Base-by-base conservation (phyloP, 2,888 invertebrate genomes). In the Synanthedon myopaeformis region DNA sequence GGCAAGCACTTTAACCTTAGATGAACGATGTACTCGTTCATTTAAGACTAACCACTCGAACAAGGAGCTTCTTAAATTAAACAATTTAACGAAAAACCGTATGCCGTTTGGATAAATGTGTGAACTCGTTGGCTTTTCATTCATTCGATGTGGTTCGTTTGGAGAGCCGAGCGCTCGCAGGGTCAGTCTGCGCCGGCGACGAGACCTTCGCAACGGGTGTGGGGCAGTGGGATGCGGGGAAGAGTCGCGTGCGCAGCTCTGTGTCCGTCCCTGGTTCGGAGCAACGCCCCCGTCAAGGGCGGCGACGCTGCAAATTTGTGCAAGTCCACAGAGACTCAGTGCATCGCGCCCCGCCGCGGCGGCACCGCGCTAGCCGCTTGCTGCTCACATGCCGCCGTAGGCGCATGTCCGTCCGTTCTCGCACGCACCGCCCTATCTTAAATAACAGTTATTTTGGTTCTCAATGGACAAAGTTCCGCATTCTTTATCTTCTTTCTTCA, bases 211-310 rank as follows among this genome's bases (percentile, higher is more conserved):
- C 66, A 35, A 68, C 64, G 64, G 66, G 67, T 67, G 63, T n/a
- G 45, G 45, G 61, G 58, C 69, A 65, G 65, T 68, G 72, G 72
- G 76, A 64, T 63, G 78, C 76, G 75, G 76, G 81, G 80, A 72
- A 81, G 79, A 76, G 82, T 81, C 85, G 85, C 84, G 84, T 82
- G 85, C 85, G 85, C 84, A 77, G 75, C 76, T 71, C 74, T 67
- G 70, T 73, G 79, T 76, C 76, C 84, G 86, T 86, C 85, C 86
- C 87, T 86, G 86, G 81, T 73, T 75, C 79, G 82, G 87, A 83
- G 84, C 87, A 87, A 86, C 86, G 87, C 83, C 87, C 87, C 84
- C 83, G 86, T 85, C 86, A 87, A 86, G 87, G 87, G 87, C 87
- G 87, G 84, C 86, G 84, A 82, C 85, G 85, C 72, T 73, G 85